A percentile compares a stretch with the other conserved stretches of the same genome.
These are phyloP conservation scores for Anneissia japonica DNA, from an alignment of 35 echinoderm and acorn worm genomes.

Conservation along the genomic window DNA sequence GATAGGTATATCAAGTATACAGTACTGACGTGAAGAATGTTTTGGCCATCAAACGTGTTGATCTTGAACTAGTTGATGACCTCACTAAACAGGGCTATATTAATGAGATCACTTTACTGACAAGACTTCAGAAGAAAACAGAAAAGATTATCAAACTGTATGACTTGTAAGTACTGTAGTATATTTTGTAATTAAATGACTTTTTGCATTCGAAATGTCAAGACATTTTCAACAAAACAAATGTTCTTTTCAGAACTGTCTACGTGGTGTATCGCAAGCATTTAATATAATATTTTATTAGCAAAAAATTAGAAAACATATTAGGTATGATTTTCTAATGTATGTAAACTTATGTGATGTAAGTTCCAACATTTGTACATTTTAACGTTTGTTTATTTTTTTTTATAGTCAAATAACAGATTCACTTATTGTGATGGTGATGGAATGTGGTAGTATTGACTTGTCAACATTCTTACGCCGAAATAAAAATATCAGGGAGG, in stretches of 20 bases:
- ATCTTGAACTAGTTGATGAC: slow-evolving; percentile 80
- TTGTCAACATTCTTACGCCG: slow-evolving; percentile 65
- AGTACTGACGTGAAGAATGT: slow-evolving; percentile 62
- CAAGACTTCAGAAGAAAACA: slow-evolving; percentile 50
- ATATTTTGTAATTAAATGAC: too few relatives aligned
- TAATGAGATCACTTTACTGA: slow-evolving; percentile 86
- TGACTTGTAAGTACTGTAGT: slow-evolving; percentile 62
- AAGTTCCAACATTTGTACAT: neutral
- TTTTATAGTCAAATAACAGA: slow-evolving; percentile 69
- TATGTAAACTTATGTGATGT: neutral
- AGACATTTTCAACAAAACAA: neutral
- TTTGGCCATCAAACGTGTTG: slow-evolving; percentile 79
- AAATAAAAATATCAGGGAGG: slow-evolving; percentile 38
- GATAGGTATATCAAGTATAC: slow-evolving; percentile 85
- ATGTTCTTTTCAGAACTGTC: neutral
- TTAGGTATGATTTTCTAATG: neutral
- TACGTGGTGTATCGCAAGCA: neutral
- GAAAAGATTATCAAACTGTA: slow-evolving; percentile 77
- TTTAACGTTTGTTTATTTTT: too few relatives aligned
- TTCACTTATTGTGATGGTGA: slow-evolving; percentile 74
- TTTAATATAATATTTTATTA: neutral
- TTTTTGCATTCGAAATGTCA: too few relatives aligned
- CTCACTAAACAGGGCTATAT: slow-evolving; percentile 74
- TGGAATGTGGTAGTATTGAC: slow-evolving; percentile 84
- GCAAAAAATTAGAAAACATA: neutral